Evolutionary conservation across 2,113 vertebrate species (phyloP), one percentile per base, ranked within the genome.

Genomic region (Tricholaema leucomelas): DNA sequence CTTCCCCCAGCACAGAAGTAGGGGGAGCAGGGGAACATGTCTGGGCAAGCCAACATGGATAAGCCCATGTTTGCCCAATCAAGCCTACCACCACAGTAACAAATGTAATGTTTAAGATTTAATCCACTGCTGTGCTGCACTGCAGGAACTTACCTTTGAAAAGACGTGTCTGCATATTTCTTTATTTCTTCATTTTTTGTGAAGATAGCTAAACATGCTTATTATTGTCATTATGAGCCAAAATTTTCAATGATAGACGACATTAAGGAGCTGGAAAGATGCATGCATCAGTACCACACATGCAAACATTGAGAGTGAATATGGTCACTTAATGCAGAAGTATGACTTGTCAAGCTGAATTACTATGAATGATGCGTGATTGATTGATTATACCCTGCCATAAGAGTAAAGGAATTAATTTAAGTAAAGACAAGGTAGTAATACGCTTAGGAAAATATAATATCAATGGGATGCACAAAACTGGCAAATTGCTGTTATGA

Each of bases 371-470:
- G 56, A 77, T 87, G 24, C 17, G 48, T 84, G 92, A 92, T 91
- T 95, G 93, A 95, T 92, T 91, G 90, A 96, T 97, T 95, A 92
- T 21, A 93, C 23, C 59, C 63, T 91, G 86, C 81, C 75, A 61
- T 59, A 48, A 87, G 69, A 95, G 38, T 38, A 92, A 83, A 92
- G n/a, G 72, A 92, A 95, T 95, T 95, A 90, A 95, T 95, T 95
- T 84, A 94, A 84, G 85, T 95, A 95, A 94, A 92, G 93, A 79
- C 23, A 85, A 92, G 70, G 81, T 93, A 96, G 78, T 85, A 93
- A 92, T 89, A 81, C 36, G 87, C 69, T 89, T 92, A 84, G 56
- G 33, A 79, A 96, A 95, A 88, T 78, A 35, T 69, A 48, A 5
- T 71, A 89, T 86, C 55, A 63, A 56, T 61, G 46, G 21, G 18